Percentiles rank a stretch among this genome's conserved stretches.
These are phyloP conservation scores for Haplochromis burtoni DNA, from an alignment of 2,113 vertebrate species.

Conservation along the genomic window DNA sequence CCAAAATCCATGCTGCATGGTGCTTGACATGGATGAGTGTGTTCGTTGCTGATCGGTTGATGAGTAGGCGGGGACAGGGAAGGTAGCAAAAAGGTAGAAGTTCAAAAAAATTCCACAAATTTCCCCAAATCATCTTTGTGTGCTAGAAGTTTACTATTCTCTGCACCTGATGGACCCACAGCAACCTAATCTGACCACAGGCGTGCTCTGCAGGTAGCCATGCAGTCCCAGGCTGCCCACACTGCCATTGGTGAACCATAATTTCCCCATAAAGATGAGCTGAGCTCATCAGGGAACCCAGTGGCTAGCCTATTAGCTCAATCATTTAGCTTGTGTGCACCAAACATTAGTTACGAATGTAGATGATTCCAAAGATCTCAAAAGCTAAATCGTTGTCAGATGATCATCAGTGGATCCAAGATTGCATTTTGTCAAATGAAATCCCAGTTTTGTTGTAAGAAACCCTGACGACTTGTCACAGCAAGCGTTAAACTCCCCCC, in stretches of 20 bases:
- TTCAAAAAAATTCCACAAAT: background rate
- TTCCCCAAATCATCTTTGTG: background rate
- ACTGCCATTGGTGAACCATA: background rate
- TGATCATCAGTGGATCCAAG: background rate
- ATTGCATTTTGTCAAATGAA: background rate
- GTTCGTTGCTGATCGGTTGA: fast-evolving
- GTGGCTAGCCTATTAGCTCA: background rate
- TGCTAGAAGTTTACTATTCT: background rate
- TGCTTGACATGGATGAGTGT: background rate
- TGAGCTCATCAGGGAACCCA: background rate
- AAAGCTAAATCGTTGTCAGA: background rate
- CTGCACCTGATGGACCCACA: background rate
- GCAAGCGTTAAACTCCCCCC: background rate
- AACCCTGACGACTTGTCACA: fast-evolving
- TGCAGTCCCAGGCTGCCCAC: background rate
- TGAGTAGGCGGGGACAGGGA: background rate
- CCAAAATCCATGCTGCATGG: background rate
- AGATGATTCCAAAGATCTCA: background rate
- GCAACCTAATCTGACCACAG: background rate
- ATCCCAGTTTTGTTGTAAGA: background rate
- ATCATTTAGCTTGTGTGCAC: background rate
- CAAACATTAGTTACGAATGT: background rate
- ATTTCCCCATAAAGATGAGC: background rate
- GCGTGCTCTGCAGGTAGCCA: background rate
- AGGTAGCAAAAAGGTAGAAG: fast-evolving